phyloP scores from a whole-genome alignment of 2,113 vertebrate genomes.

The Corvus hawaiiensis region DNA sequence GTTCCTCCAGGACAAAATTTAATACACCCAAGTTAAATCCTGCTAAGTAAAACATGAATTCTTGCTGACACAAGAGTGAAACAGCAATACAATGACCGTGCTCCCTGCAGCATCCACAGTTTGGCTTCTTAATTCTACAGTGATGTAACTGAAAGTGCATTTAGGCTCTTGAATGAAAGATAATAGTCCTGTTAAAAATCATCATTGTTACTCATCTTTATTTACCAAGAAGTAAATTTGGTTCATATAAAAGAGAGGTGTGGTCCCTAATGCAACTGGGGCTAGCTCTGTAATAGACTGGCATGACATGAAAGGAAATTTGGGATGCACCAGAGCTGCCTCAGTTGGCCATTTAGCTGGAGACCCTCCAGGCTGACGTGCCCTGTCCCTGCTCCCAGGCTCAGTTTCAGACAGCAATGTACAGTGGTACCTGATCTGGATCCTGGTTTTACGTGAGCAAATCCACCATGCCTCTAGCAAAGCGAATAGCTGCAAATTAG shows the following conservation, averaged over 20 bases:
- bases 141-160: neutral
- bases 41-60: neutral
- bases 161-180: neutral
- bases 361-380: neutral
- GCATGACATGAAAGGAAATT: neutral
- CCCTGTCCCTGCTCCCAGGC: neutral
- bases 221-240: neutral
- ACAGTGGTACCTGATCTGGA: neutral
- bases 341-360: accelerated
- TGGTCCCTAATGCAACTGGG: neutral
- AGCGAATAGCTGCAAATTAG: neutral
- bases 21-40: neutral
- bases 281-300: neutral
- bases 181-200: neutral
- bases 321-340: neutral
- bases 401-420: neutral
- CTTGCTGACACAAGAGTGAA: neutral
- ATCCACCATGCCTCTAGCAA: neutral
- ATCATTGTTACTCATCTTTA: neutral
- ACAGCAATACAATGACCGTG: neutral
- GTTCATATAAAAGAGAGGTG: neutral
- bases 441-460: accelerated
- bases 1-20: neutral
- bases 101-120: neutral
- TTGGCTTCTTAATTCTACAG: neutral